Conservation (phyloP, 2,888 invertebrate genomes). For the Idaea aversata region DNA sequence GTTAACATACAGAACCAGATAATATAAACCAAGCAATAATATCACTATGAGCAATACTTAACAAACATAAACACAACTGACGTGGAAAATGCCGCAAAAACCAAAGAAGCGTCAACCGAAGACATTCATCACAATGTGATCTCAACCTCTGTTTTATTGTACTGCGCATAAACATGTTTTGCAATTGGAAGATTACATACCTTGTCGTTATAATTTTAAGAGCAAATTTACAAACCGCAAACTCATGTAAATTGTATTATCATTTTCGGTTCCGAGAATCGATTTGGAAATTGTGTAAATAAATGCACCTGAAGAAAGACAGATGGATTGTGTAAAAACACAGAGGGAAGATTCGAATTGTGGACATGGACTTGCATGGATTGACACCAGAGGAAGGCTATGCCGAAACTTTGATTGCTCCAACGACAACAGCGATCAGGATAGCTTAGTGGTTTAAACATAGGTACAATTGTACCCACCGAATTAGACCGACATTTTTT, state of each 20-base stretch:
- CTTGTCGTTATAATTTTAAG: conserved; percentile 17
- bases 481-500: neutral
- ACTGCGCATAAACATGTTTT: conserved; percentile 42
- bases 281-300: conserved; percentile 19
- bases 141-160: conserved; percentile 34
- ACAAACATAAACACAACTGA: conserved; percentile 27
- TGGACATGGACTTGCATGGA: conserved; percentile 30
- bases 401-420: conserved; percentile 19
- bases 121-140: conserved; percentile 37
- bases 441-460: conserved; percentile 7
- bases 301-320: conserved; percentile 31
- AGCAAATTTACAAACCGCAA: conserved; percentile 13
- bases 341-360: too few relatives aligned
- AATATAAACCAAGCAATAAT: conserved; percentile 13
- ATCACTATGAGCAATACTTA: conserved; percentile 29
- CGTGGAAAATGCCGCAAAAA: conserved; percentile 22
- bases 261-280: conserved; percentile 14
- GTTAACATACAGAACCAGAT: conserved; percentile 10
- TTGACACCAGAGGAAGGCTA: conserved; percentile 28
- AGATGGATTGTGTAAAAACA: conserved; percentile 16
- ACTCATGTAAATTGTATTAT: conserved; percentile 17
- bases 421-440: neutral
- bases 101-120: conserved; percentile 34
- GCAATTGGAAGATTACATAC: conserved; percentile 17
- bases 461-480: neutral